Evolutionary conservation across 2,888 invertebrate species (phyloP), one percentile per base, ranked within the genome.

Genomic region (Zeuzera pyrina): DNA sequence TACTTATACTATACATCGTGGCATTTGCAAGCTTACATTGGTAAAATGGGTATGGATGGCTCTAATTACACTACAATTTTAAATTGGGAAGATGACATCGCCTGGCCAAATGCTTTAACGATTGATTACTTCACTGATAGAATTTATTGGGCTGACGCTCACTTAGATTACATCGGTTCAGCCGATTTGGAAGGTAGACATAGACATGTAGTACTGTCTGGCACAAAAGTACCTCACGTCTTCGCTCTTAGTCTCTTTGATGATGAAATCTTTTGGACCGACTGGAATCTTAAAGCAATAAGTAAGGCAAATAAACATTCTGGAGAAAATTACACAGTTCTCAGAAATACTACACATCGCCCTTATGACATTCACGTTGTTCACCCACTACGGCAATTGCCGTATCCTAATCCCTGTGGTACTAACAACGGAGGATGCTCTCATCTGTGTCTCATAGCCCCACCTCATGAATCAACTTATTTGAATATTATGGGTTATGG

Each of bases 41-140:
- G 95, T 8, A 93, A 97, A 70, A 88, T 98, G 74, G 96, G 96
- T 29, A 95, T 99, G 95, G 98, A 99, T 56, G 99, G 99, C 0
- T 90, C 92, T 4, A 94, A 95, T 57, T 92, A 94, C 53, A 92
- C 92, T 0, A 86, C 92, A 32, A 94, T 98, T 43, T 81, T 98
- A 10, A 94, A 92, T 12, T 94, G 95, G 90, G 94, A 95, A 55
- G 89, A 97, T 46, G 96, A 96, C 54, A 92, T 98, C 30, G 97
- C 97, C 1, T 99, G 99, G 99, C 98, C 98, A 0, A 99, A 99
- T 67, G 98, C 98, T 1, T 69, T 99, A 10, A 95, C 98, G 0
- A 91, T 99, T 36, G 98, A 99, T 60, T 98, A 95, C 67, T 95
- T 97, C 63, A 95, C 97, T 0, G 95, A 98, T 50, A 88, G 93